Evolutionary conservation across 2,888 invertebrate genomes (phyloP), one percentile per base, ranked within the genome.

Genomic region (Bimastos eiseni): DNA sequence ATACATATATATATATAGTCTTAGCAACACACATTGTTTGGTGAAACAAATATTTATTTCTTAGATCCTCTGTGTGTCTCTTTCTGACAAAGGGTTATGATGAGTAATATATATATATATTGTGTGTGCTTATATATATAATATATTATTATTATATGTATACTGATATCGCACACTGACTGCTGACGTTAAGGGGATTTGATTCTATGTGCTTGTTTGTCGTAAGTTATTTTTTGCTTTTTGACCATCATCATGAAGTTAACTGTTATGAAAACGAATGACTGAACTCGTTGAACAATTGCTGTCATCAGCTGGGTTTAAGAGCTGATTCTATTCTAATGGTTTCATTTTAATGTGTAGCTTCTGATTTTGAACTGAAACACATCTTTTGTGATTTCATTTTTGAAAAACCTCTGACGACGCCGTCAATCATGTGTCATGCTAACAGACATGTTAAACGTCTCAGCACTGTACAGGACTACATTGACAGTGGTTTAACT

Each of bases 161-260:
- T 21, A 49, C 24, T 17, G 2, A 49, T 49, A 49, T 17, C 2
- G 19, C 49, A 49, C 21, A 49, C 49, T 49, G 49, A 70, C 70
- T n/a, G 70, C 70, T 30, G 70, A 70, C n/a, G 13, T n/a, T 70
- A n/a, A n/a, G 8, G 70, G 70, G 70, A n/a, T 70, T 70, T 6
- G 70, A 70, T 70, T 70, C n/a, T 70, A n/a, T 70, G 70, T 70
- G 70, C 70, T 70, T 70, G 70, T 70, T 70, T 70, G 70, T 70
- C 70, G 49, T 70, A 70, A 70, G 70, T 70, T 70, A 70, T 70
- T 70, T 70, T 70, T 70, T n/a, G n/a, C n/a, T 30, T 70, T 70
- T 70, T 70, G 70, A 70, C 70, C n/a, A 11, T 70, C 30, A 70
- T 30, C 30, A 49, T 49, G 21, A 70, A n/a, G 70, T 70, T 70